Conservation (phyloP, 2,888 invertebrate species). For the Zelleria hepariella region DNA sequence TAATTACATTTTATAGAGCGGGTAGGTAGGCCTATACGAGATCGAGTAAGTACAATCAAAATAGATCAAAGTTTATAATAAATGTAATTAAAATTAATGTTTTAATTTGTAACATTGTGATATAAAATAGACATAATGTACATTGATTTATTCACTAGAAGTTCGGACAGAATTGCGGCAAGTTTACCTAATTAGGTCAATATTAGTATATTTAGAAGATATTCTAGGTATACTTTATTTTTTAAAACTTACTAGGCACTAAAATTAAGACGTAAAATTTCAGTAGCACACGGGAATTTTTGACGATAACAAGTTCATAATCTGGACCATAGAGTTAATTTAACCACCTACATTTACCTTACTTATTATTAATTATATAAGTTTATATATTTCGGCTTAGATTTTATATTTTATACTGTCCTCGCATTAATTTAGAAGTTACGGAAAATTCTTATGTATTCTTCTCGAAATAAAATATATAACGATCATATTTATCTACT, state of each 20-base stretch:
- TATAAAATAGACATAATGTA: constrained; percentile 59
- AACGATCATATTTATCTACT: constrained; percentile 24
- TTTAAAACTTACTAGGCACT: constrained; percentile 39
- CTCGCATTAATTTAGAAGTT: constrained; percentile 32
- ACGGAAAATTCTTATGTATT: constrained; percentile 53
- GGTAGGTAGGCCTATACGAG: constrained; percentile 42
- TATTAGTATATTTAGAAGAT: constrained; percentile 27
- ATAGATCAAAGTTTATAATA: constrained; percentile 42
- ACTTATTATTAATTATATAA: constrained; percentile 22
- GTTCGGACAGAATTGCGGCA: constrained; percentile 29
- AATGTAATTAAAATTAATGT: constrained; percentile 55
- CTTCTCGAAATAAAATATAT: constrained; percentile 57
- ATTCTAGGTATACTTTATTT: constrained; percentile 23
- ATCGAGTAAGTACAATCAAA: constrained; percentile 53
- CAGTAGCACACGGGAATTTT: constrained; percentile 34
- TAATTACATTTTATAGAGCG: constrained; percentile 48
- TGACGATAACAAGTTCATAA: constrained; percentile 19
- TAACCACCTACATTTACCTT: constrained; percentile 23
- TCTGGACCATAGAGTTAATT: constrained; percentile 36
- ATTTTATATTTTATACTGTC: constrained; percentile 25
- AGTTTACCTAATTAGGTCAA: constrained; percentile 28
- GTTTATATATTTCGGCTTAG: constrained; percentile 37
- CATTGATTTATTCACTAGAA: constrained; percentile 42
- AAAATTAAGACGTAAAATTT: constrained; percentile 45
- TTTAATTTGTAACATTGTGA: constrained; percentile 46